Conservation (phyloP, 1,140 invertebrate species). For the Hydropsyche tenuis region DNA sequence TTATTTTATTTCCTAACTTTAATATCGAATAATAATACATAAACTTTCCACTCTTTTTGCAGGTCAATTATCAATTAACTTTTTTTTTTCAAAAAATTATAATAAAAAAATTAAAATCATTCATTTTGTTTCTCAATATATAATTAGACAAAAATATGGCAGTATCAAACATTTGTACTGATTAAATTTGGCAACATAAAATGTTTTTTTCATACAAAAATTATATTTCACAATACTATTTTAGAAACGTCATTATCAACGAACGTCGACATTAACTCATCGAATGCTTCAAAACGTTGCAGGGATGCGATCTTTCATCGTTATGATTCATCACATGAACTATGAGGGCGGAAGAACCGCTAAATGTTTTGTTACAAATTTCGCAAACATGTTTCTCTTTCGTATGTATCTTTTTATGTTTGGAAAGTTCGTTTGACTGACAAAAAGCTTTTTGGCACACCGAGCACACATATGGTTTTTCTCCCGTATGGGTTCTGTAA, state of each 20-base stretch:
- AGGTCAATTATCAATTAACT: too few species aligned
- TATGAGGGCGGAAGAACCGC: conserved; percentile 43
- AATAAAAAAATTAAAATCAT: too few species aligned
- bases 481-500: conserved; percentile 63
- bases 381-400: conserved; percentile 47
- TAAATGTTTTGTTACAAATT: conserved; percentile 47
- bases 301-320: conserved; percentile 44
- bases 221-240: neutral
- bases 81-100: too few species aligned
- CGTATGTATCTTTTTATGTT: conserved; percentile 45
- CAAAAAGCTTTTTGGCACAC: conserved; percentile 66
- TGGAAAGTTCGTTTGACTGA: conserved; percentile 59
- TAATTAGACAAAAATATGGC: too few species aligned
- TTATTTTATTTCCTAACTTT: neutral
- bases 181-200: too few species aligned
- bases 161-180: too few species aligned
- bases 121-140: too few species aligned
- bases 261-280: conserved; percentile 46
- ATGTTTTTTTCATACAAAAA: too few species aligned
- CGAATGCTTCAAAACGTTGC: conserved; percentile 39
- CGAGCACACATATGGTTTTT: conserved; percentile 67
- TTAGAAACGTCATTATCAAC: neutral
- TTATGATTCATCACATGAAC: conserved; percentile 48
- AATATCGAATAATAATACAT: too few species aligned
- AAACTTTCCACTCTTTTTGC: too few species aligned